Evolutionary conservation across 2,797 vertebrate species (phyloP), one percentile per base, ranked within the genome.

Genomic region (Coracias cyanogaster): DNA sequence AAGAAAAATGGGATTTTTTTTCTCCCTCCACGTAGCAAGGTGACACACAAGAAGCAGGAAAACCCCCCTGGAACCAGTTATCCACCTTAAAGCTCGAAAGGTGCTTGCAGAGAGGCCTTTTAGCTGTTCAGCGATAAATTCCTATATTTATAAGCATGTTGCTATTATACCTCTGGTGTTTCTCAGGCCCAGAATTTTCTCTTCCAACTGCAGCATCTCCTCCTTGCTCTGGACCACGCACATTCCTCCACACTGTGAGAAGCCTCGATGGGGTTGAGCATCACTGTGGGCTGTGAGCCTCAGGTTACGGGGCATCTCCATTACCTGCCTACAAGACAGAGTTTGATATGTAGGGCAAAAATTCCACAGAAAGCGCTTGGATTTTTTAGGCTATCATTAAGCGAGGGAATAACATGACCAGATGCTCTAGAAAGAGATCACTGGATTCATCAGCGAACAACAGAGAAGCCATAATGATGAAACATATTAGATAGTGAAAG

Each of bases 231-330:
- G 43, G 20, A 13, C 21, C 46, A 7, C 3, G 3, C 37, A 5
- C 21, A 35, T 35, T 52, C 71, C 70, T 11, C 15, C 15, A 9
- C 14, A 13, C 49, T 5, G 8, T 6, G 15, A 43, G 25, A 35
- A 48, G 15, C 76, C 22, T 6, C 1, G 3, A 11, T 3, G 5
- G 17, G 9, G 57, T 11, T 19, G 28, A 46, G 78, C 73, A 46
- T 46, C 5, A 2, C 79, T 7, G 14, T 1, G 0, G 24, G 2
- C 79, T 7, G 14, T 1, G 0, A 25, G 2, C 22, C 9, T 9
- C 43, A 31, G 33, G 3, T 16, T 6, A 7, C 31, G 17, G 51
- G 33, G 17, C 22, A 8, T 49, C 54, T 9, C 43, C 14, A 2
- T 46, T 14, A 46, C 65, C 17, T 57, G 85, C 62, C 52, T 48